Evolutionary conservation across 2,888 invertebrate species (phyloP), one percentile per base, ranked within the genome.

Genomic region (Smittia aterrima): DNA sequence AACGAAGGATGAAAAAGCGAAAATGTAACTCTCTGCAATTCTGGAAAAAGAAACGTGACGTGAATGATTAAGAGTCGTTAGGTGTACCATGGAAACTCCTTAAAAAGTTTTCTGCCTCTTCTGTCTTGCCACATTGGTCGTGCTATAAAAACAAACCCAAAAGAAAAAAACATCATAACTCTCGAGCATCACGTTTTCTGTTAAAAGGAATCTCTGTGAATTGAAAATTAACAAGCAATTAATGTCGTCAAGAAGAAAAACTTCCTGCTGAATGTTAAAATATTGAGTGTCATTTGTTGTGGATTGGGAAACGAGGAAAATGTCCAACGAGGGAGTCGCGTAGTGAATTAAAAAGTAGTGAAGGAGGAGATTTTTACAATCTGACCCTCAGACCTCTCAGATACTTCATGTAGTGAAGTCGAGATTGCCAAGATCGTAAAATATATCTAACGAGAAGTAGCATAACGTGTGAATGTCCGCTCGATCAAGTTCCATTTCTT

Each of bases 211-310:
- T 70, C 53, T 32, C 47, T 18, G 70, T 54, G 70, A 70, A 70
- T 70, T 70, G 70, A 70, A 70, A 70, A 70, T 70, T 70, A 70
- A 70, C 70, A 53, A 70, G 27, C 70, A 70, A 70, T 70, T 70
- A 70, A 70, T 53, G 54, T 13, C 20, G 53, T 62, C 62, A 25
- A 11, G 24, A 64, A 64, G 20, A 64, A 27, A 27, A 64, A 20
- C 1, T 32, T 66, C 18, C 20, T 64, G 20, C 9, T 58, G 18
- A 18, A 1, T 58, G 58, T 58, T 47, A 47, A 58, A 2, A 20
- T 58, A 58, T 18, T 32, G 11, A 64, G 27, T 66, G 64, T 13
- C 18, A 4, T 66, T 66, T 66, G 27, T 62, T 24, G 22, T 20
- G 20, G n/a, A 7, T 22, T n/a, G 16, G 6, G 24, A 62, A 62